Evolutionary conservation across 1,140 invertebrate species (phyloP), one percentile per base, ranked within the genome.

Genomic region (Trachymyrmex septentrionalis): DNA sequence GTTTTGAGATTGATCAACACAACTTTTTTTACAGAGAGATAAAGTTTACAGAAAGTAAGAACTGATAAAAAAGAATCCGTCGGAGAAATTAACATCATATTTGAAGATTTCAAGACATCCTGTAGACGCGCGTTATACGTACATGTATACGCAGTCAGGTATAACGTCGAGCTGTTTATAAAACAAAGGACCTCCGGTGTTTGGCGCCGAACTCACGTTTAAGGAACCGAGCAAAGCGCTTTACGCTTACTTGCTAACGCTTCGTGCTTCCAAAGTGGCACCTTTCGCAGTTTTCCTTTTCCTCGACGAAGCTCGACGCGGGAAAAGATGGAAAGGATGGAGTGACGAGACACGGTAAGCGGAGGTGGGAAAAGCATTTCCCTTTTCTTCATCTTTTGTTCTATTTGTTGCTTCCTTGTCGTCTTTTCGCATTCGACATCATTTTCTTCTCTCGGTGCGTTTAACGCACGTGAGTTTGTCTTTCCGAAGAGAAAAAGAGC

Each of bases 181-280:
- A 92, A 93, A 93, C 90, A 93, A 92, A 92, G 86, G 86, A 77
- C 73, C 72, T 73, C 57, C 55, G 27, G 63, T 86, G 75, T 84
- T 87, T 84, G 86, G 86, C 86, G 88, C 24, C 64, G 88, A 85
- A 87, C 64, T 82, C 44, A 53, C 88, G 87, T 64, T 81, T 85
- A 67, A 57, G 75, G 78, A 87, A 88, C 59, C 72, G 72, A 73
- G 61, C 27, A 89, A 91, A 91, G 64, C 85, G 85, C 86, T 91
- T 91, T 86, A 81, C 87, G 61, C 57, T n/a, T n/a, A 67, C 81
- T 80, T 76, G 61, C 72, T 84, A 84, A 84, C 87, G 66, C 50
- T 78, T 30, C 48, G 57, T 80, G 61, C 44, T 63, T 55, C 59
- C 72, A 69, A 69, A 72, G 48, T 57, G 44, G 38, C 71, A 55